These are phyloP conservation scores for Lindbergichthys nudifrons DNA, from an alignment of 2,797 vertebrate species.

Conservation along the genomic window DNA sequence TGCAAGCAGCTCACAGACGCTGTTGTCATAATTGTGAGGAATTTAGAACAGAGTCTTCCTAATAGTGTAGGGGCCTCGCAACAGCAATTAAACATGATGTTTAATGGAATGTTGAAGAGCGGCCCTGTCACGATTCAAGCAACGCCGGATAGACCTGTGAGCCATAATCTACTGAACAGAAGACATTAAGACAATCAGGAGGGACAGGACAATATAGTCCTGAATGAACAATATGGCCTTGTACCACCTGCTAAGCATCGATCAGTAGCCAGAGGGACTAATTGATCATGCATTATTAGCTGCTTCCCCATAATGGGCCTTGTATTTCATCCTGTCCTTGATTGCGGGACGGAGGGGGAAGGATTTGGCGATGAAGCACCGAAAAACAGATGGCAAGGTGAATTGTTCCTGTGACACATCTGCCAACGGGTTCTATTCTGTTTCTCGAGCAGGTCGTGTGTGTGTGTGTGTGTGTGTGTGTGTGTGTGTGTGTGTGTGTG, in stretches of 20 bases:
- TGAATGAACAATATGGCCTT: slow-evolving; percentile 82
- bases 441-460: slow-evolving; percentile 66
- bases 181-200: slow-evolving; percentile 79
- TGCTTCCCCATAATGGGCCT: slow-evolving; percentile 82
- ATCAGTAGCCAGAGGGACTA: slow-evolving; percentile 86
- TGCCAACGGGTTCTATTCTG: slow-evolving; percentile 75
- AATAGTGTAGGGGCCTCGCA: slow-evolving; percentile 34
- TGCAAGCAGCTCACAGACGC: slow-evolving; percentile 11
- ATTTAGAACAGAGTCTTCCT: slow-evolving; percentile 40
- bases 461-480: not conserved
- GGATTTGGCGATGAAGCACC: slow-evolving; percentile 74
- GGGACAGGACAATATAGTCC: slow-evolving; percentile 73
- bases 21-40: slow-evolving; percentile 25
- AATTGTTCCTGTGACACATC: slow-evolving; percentile 82
- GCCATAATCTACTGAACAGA: slow-evolving; percentile 78
- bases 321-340: slow-evolving; percentile 86
- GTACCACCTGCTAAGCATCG: slow-evolving; percentile 86
- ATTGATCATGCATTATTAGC: slow-evolving; percentile 89
- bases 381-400: slow-evolving; percentile 87
- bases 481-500: slow-evolving; percentile 15
- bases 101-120: slow-evolving; percentile 80
- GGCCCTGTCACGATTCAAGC: slow-evolving; percentile 76
- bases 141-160: slow-evolving; percentile 73
- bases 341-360: slow-evolving; percentile 61
- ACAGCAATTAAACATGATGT: slow-evolving; percentile 81